Conservation (phyloP, 2,888 invertebrate genomes). For the Eulithis testata region DNA sequence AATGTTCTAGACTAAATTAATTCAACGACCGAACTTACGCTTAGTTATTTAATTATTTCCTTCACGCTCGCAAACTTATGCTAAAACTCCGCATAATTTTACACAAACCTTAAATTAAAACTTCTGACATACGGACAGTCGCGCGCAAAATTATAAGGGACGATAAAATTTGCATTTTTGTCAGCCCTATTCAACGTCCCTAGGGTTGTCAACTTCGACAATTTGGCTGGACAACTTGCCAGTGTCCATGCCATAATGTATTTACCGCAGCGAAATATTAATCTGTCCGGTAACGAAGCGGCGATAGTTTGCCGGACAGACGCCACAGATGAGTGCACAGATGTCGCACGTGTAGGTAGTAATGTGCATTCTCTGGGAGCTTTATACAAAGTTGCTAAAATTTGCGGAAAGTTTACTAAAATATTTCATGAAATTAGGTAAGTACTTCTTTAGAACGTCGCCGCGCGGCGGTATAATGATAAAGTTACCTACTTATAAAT, state of each 20-base stretch:
- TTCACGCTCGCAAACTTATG: constrained; percentile 35
- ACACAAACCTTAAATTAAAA: constrained; percentile 35
- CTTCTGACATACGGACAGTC: constrained; percentile 33
- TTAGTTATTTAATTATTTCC: constrained; percentile 37
- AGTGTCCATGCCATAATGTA: constrained; percentile 78
- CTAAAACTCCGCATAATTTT: constrained; percentile 34
- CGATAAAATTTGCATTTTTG: constrained; percentile 30
- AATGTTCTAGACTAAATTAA: constrained; percentile 32
- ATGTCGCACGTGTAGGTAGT: constrained; percentile 18
- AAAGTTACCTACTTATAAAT: no score
- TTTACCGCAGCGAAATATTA: constrained; percentile 82
- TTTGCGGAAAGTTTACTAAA: background rate
- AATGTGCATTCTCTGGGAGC: constrained; percentile 1
- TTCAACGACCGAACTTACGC: constrained; percentile 32
- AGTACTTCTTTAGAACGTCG: no score
- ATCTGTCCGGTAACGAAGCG: constrained; percentile 75
- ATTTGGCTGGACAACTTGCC: constrained; percentile 74
- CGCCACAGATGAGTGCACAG: constrained; percentile 25
- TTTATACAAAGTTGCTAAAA: constrained; percentile 1
- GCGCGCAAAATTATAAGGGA: constrained; percentile 29
- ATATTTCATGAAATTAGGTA: background rate
- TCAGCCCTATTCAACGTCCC: constrained; percentile 52
- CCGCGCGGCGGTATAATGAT: no score
- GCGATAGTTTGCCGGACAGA: constrained; percentile 60
- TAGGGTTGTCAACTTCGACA: constrained; percentile 77